phyloP scores from a whole-genome alignment of 1,140 invertebrate genomes.

The Cardiocondyla obscurior region DNA sequence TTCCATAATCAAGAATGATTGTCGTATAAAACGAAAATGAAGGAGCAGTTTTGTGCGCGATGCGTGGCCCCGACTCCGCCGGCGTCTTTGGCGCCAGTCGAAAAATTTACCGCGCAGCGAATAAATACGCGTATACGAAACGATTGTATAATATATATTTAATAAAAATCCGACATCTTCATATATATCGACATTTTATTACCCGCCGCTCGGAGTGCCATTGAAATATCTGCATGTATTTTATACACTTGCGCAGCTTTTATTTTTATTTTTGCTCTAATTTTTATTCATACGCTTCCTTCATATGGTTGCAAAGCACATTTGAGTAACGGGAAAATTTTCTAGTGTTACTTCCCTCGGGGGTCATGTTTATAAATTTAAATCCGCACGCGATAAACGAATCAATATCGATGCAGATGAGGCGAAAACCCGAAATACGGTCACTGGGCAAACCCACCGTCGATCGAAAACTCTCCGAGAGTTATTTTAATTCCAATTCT shows the following conservation, averaged over 20 bases:
- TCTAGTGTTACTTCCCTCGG: constrained; percentile 19
- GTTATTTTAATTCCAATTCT: constrained; percentile 65
- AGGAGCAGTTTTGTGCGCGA: background rate
- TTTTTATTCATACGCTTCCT: constrained; percentile 32
- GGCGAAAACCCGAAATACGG: constrained; percentile 41
- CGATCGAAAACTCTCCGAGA: constrained; percentile 58
- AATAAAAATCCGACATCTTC: background rate
- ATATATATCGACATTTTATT: constrained; percentile 9
- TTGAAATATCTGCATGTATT: background rate
- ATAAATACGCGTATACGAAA: background rate
- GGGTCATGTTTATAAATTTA: constrained; percentile 52
- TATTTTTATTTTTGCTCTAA: constrained; percentile 47
- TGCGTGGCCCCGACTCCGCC: background rate
- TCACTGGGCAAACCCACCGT: constrained; percentile 8
- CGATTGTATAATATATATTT: background rate
- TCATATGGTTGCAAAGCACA: constrained; percentile 11
- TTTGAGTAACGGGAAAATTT: constrained; percentile 36
- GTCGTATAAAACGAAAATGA: constrained; percentile 26
- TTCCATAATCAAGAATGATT: background rate
- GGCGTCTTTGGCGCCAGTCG: background rate
- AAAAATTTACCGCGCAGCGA: background rate
- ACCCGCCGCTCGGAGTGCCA: background rate
- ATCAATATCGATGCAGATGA: constrained; percentile 60
- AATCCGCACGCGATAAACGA: constrained; percentile 46
- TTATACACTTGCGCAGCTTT: constrained; percentile 1